phyloP scores from a whole-genome alignment of 2,113 vertebrate genomes.

The Meles meles region DNA sequence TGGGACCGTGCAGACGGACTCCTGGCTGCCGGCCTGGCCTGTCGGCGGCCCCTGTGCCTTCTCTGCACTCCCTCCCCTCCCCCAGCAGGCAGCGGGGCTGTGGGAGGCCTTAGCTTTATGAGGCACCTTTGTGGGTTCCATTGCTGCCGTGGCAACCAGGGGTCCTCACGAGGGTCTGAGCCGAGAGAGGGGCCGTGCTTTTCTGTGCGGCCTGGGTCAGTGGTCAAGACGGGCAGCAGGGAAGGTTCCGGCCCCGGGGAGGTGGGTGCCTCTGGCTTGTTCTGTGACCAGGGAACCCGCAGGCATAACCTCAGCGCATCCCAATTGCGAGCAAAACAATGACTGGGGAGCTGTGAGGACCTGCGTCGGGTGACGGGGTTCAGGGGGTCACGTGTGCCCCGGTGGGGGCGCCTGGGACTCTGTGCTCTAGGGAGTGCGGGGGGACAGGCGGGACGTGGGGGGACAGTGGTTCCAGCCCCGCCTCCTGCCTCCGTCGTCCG shows the following conservation, averaged over 20 bases:
- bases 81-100: accelerated
- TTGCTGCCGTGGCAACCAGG: accelerated
- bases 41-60: accelerated
- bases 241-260: no score
- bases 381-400: not conserved
- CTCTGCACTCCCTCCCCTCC: not conserved
- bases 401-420: not conserved
- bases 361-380: not conserved
- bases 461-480: not conserved
- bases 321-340: not conserved
- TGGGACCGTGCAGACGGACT: not conserved
- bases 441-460: no score
- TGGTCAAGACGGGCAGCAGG: not conserved
- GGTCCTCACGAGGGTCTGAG: not conserved
- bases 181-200: not conserved
- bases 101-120: not conserved
- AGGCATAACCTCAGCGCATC: not conserved
- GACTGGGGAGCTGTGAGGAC: not conserved
- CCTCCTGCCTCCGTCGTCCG: accelerated
- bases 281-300: not conserved
- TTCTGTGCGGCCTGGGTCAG: not conserved
- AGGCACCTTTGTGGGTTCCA: not conserved
- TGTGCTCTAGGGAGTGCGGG: not conserved
- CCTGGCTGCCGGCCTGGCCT: not conserved
- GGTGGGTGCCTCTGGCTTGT: not conserved